These are phyloP conservation scores for Danio choprae DNA, from an alignment of 2,797 vertebrate genomes.

Conservation along the genomic window DNA sequence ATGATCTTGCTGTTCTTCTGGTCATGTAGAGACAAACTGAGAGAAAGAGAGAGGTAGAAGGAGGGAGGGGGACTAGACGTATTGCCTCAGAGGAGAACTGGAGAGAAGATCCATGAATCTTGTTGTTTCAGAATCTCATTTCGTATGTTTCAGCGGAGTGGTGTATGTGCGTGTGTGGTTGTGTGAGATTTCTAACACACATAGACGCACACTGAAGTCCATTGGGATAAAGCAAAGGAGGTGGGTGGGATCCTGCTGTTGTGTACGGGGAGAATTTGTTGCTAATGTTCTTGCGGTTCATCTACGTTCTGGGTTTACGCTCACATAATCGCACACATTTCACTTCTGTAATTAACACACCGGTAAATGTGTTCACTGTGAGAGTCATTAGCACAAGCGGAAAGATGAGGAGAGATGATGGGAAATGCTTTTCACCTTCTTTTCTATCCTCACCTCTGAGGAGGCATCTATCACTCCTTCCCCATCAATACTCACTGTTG, in stretches of 20 bases:
- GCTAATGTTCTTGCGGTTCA: constrained; percentile 48
- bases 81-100: constrained; percentile 55
- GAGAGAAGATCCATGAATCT: constrained; percentile 63
- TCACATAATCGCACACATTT: constrained; percentile 45
- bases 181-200: constrained; percentile 43
- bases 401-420: constrained; percentile 52
- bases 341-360: constrained; percentile 56
- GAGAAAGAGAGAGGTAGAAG: constrained; percentile 29
- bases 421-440: constrained; percentile 53
- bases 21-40: constrained; percentile 29
- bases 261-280: constrained; percentile 49
- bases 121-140: constrained; percentile 67
- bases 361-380: constrained; percentile 58
- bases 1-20: constrained; percentile 57
- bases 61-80: constrained; percentile 46
- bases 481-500: constrained; percentile 34
- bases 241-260: constrained; percentile 54
- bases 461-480: constrained; percentile 39
- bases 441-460: constrained; percentile 42
- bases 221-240: constrained; percentile 47
- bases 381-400: constrained; percentile 59
- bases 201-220: constrained; percentile 43
- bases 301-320: constrained; percentile 46
- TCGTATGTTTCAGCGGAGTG: constrained; percentile 55
- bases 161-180: not conserved